phyloP scores from a whole-genome alignment of 2,797 vertebrate species.

The Lepilemur septentrionalis region DNA sequence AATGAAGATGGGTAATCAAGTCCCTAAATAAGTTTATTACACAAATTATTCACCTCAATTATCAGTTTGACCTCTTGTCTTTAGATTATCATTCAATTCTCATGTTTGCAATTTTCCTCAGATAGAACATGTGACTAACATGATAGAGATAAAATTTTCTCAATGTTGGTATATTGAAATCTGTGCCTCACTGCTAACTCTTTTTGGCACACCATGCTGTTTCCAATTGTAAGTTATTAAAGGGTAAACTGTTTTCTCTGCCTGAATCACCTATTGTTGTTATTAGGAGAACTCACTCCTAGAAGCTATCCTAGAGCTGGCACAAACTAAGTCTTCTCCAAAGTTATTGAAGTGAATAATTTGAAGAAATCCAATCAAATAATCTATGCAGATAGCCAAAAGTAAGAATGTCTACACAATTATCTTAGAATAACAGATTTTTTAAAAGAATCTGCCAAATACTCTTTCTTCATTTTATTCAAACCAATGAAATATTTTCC shows the following conservation, averaged over 20 bases:
- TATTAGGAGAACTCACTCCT: background rate
- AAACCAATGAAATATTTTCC: background rate
- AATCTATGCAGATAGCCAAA: background rate
- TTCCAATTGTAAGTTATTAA: background rate
- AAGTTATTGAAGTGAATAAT: background rate
- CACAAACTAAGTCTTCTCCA: background rate
- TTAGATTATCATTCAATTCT: slow-evolving; percentile 17
- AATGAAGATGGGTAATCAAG: slow-evolving; percentile 48
- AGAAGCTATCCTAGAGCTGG: background rate
- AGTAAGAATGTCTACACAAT: background rate
- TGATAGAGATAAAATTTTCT: background rate
- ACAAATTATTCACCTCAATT: slow-evolving; percentile 53
- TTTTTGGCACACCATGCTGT: background rate
- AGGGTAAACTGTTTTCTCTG: background rate
- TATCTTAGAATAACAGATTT: background rate
- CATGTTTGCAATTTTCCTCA: slow-evolving; percentile 33
- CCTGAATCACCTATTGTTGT: background rate
- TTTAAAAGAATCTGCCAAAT: background rate
- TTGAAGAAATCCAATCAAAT: background rate
- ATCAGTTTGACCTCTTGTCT: slow-evolving; percentile 46
- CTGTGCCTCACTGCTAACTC: background rate
- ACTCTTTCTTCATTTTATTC: background rate
- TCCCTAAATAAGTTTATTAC: slow-evolving; percentile 59
- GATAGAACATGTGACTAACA: background rate
- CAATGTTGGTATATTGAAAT: background rate